Evolutionary conservation across 2,797 vertebrate genomes (phyloP).

Genomic region (Phalanger gymnotis): DNA sequence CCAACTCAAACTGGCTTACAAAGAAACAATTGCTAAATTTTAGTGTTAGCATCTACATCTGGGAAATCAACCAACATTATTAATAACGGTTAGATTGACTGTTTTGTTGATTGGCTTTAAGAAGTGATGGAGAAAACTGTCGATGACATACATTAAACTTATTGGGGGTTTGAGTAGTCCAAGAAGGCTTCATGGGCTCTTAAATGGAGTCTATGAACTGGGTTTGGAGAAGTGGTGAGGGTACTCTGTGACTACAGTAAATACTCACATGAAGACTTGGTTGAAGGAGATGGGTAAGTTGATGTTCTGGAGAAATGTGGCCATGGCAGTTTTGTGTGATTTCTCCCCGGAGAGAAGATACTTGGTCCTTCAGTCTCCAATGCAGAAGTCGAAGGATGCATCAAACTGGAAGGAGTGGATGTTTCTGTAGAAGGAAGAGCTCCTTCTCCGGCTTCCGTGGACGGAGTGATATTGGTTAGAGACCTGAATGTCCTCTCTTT

Average conservation of each 20-base stretch:
- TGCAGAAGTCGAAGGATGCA: background rate
- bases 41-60: background rate
- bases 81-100: background rate
- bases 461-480: background rate
- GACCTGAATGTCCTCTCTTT: background rate
- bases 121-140: background rate
- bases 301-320: slow-evolving; percentile 7
- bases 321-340: background rate
- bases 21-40: background rate
- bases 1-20: background rate
- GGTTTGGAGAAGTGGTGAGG: background rate
- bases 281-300: background rate
- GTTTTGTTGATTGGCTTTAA: background rate
- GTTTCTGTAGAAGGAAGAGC: background rate
- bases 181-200: background rate
- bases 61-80: background rate
- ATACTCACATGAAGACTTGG: slow-evolving; percentile 68
- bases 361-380: slow-evolving; percentile 34
- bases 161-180: background rate
- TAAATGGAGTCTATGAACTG: background rate
- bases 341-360: accelerated
- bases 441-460: background rate
- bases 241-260: background rate
- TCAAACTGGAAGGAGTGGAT: accelerated
- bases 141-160: background rate